These are phyloP conservation scores for Lottia gigantea DNA, from an alignment of 2,888 invertebrate species.

Conservation along the genomic window DNA sequence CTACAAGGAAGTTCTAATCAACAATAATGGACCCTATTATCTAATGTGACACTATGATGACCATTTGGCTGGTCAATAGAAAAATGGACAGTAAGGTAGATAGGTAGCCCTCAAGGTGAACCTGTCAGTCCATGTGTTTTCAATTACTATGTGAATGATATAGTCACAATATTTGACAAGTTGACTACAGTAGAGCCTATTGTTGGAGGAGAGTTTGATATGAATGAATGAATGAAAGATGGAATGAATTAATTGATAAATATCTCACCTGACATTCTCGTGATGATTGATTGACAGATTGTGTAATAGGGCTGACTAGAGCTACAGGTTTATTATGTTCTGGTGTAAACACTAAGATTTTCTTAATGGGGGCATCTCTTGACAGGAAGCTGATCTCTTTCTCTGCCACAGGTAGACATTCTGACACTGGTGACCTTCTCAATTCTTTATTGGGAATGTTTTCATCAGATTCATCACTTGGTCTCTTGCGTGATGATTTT, in stretches of 20 bases:
- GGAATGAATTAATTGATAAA: background rate
- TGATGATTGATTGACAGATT: slow-evolving; percentile 38
- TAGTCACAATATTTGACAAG: too few species aligned
- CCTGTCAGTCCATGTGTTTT: too few species aligned
- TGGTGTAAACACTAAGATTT: slow-evolving; percentile 37
- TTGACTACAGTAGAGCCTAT: too few species aligned
- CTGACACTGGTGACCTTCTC: slow-evolving; percentile 24
- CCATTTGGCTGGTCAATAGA: too few species aligned
- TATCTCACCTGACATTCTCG: slow-evolving; percentile 33
- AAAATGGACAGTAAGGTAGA: too few species aligned
- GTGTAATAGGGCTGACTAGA: slow-evolving; percentile 50
- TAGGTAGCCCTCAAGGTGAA: too few species aligned
- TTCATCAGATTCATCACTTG: slow-evolving; percentile 33
- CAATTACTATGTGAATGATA: too few species aligned
- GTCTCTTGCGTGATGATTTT: slow-evolving; percentile 31
- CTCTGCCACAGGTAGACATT: slow-evolving; percentile 37
- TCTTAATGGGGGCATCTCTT: slow-evolving; percentile 23
- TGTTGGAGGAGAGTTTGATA: too few species aligned
- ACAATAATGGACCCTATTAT: too few species aligned
- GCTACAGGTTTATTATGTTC: slow-evolving; percentile 40
- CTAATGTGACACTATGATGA: too few species aligned
- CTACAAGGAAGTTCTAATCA: too few species aligned
- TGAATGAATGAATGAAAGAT: background rate
- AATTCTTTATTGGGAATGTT: slow-evolving; percentile 27
- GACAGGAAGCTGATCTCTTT: slow-evolving; percentile 41